Conservation (phyloP, 2,888 invertebrate species). For the Dusona sp. region DNA sequence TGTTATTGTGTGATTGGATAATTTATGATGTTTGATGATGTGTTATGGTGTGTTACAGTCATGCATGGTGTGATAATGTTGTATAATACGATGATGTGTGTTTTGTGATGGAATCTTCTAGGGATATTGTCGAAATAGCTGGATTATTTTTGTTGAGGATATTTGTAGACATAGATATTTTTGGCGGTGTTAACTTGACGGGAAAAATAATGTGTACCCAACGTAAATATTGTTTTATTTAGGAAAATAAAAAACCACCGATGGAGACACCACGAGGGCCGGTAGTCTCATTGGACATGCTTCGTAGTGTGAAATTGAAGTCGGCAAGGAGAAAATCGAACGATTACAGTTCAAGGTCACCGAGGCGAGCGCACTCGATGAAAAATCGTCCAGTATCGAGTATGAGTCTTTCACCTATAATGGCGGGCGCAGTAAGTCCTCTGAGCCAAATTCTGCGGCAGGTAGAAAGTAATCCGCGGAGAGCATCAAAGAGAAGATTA, state of each 20-base stretch:
- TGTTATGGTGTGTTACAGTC: no score
- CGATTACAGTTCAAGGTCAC: conserved; percentile 75
- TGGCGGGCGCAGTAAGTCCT: conserved; percentile 72
- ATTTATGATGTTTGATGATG: no score
- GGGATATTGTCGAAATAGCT: no score
- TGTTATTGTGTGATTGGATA: no score
- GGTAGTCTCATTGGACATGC: conserved; percentile 81
- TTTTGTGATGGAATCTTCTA: no score
- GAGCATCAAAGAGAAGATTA: conserved; percentile 68
- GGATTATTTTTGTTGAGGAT: no score
- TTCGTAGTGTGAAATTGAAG: conserved; percentile 82
- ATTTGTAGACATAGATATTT: no score
- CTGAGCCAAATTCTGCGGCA: conserved; percentile 76
- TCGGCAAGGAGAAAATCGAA: conserved; percentile 76
- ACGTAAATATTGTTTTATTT: conserved; percentile 10
- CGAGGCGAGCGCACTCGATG: conserved; percentile 74
- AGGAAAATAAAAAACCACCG: conserved; percentile 76
- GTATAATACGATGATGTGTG: no score
- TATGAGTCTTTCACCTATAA: conserved; percentile 76
- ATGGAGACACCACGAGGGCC: conserved; percentile 76
- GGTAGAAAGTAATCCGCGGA: conserved; percentile 73
- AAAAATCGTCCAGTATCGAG: conserved; percentile 70
- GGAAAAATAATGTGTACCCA: no score
- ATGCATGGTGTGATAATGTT: no score
- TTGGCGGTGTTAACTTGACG: no score